Conservation (phyloP, 2,113 vertebrate genomes). For the Pseudopipra pipra region DNA sequence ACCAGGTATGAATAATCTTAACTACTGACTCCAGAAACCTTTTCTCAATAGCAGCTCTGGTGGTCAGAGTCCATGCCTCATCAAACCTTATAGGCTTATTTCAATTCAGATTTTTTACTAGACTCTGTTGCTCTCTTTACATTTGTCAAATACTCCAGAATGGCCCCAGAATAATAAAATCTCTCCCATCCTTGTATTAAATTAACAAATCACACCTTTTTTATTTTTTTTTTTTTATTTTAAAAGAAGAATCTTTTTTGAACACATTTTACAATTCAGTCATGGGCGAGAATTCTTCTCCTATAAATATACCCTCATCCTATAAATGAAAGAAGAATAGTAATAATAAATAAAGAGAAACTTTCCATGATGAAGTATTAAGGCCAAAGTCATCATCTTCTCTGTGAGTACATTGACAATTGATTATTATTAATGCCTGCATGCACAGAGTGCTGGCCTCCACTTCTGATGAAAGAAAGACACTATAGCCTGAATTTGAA, state of each 20-base stretch:
- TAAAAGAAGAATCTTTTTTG: not conserved
- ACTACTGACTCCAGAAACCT: not conserved
- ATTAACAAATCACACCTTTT: not conserved
- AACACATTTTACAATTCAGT: not conserved
- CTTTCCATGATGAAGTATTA: not conserved
- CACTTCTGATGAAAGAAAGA: not conserved
- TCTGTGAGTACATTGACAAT: not conserved
- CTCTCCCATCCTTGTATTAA: not conserved
- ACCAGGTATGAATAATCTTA: not conserved
- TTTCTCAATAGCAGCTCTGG: not conserved
- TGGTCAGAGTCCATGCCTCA: not conserved
- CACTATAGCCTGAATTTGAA: not conserved
- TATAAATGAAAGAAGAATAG: not conserved
- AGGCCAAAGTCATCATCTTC: not conserved
- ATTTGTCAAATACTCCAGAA: not conserved
- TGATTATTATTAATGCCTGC: not conserved
- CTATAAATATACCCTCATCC: not conserved
- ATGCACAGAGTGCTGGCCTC: not conserved
- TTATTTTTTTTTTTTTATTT: not conserved
- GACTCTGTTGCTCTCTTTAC: not conserved
- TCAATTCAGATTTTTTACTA: not conserved
- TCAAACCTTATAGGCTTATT: not conserved
- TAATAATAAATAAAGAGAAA: not conserved
- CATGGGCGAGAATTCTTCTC: not conserved
- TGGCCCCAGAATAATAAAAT: rapidly evolving